phyloP scores from a whole-genome alignment of 2,888 invertebrate genomes.

The Xanthia icteritia region DNA sequence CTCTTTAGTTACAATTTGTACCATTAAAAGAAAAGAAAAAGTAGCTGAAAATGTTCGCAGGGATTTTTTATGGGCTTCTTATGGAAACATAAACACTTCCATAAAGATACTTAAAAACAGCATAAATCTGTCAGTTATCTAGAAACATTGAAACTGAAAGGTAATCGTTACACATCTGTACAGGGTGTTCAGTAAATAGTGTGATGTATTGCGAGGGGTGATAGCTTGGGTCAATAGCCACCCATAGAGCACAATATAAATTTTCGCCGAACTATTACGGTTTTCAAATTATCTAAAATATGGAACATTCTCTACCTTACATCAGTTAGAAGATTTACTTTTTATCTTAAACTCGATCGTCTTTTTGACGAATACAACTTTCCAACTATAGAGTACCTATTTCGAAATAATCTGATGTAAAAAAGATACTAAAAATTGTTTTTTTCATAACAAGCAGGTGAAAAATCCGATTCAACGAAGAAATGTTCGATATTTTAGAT shows the following conservation, averaged over 20 bases:
- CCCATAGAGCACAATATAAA: background rate
- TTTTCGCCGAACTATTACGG: too few species aligned
- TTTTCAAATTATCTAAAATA: too few species aligned
- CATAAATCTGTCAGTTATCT: conserved; percentile 32
- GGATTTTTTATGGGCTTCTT: conserved; percentile 9
- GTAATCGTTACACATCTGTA: conserved; percentile 41
- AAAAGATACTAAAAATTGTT: too few species aligned
- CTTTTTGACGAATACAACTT: too few species aligned
- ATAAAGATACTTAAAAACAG: conserved; percentile 2
- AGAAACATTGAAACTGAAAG: conserved; percentile 24
- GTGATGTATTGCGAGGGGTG: background rate
- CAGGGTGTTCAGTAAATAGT: background rate
- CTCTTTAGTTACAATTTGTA: background rate
- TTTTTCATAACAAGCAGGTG: too few species aligned
- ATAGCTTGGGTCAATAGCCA: background rate
- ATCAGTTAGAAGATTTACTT: too few species aligned
- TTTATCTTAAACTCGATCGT: too few species aligned
- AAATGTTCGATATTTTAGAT: too few species aligned
- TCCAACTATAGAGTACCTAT: too few species aligned
- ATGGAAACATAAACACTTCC: conserved; percentile 10
- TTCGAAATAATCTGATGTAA: too few species aligned
- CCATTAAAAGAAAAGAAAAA: background rate
- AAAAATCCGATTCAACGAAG: too few species aligned
- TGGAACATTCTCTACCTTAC: too few species aligned
- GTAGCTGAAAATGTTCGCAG: background rate